Percentiles rank a stretch among this genome's conserved stretches.
Evolutionary conservation across 2,113 vertebrate genomes (phyloP).

Genomic region (Chloroceryle aenea): DNA sequence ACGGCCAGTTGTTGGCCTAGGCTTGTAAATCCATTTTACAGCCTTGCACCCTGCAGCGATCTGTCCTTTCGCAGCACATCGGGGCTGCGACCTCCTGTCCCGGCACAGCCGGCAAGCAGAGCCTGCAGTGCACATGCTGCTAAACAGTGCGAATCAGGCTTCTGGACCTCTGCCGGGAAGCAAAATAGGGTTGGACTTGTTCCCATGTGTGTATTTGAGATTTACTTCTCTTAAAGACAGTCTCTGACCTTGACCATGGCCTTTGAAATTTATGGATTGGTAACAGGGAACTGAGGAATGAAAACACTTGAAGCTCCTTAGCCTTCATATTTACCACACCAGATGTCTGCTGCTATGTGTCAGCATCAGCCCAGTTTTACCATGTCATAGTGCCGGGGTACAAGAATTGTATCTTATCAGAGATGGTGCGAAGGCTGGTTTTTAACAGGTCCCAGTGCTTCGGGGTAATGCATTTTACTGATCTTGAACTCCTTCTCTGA

Average conservation of each 20-base stretch:
- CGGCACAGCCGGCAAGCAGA: not conserved
- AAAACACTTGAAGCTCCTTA: conserved; percentile 31
- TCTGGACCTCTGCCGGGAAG: not conserved
- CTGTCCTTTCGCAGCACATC: not conserved
- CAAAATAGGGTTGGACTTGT: not conserved
- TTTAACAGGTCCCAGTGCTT: not conserved
- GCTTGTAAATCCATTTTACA: not conserved
- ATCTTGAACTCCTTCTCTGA: not conserved
- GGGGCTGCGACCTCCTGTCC: not conserved
- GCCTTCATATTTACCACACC: not conserved
- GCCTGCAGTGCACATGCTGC: not conserved
- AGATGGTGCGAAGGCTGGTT: not conserved
- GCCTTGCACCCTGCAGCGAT: accelerated
- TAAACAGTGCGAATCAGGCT: not conserved
- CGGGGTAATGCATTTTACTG: not conserved
- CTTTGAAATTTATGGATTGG: conserved; percentile 31
- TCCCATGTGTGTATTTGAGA: conserved; percentile 14
- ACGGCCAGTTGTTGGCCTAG: not conserved
- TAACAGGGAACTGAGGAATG: conserved; percentile 31
- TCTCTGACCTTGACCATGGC: conserved; percentile 19
- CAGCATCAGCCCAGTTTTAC: not conserved
- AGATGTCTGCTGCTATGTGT: not conserved
- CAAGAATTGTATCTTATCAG: not conserved
- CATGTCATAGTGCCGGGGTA: not conserved
- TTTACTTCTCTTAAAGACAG: conserved; percentile 25